A percentile compares a stretch with the other conserved stretches of the same genome.
These are phyloP conservation scores for Octodon degus DNA, from an alignment of 2,113 vertebrate genomes.

Conservation along the genomic window DNA sequence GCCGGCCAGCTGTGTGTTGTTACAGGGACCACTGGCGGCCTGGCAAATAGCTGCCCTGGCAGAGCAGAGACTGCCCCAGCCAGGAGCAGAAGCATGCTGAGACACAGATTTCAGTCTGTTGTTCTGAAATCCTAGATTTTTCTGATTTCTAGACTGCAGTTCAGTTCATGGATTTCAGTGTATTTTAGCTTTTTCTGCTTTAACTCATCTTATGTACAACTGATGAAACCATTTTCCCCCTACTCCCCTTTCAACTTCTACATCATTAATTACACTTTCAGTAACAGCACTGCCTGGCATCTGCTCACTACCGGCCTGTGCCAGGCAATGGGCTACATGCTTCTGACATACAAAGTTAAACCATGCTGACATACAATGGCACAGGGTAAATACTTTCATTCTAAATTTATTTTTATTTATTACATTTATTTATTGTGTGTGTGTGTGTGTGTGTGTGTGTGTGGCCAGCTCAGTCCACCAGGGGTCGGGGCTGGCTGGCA, in stretches of 20 bases:
- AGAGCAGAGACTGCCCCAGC: neutral
- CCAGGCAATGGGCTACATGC: neutral
- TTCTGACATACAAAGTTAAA: neutral
- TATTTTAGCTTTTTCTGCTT: neutral
- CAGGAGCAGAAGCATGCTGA: neutral
- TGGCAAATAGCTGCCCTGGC: neutral
- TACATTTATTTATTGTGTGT: no score
- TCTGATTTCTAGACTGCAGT: neutral
- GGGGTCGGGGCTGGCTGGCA: no score
- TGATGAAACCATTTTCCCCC: neutral
- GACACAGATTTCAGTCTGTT: neutral
- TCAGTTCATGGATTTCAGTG: neutral
- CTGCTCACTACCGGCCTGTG: neutral
- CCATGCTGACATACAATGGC: neutral
- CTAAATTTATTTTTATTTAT: no score
- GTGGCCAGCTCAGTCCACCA: no score
- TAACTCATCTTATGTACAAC: neutral
- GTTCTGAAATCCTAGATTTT: neutral
- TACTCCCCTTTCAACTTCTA: neutral
- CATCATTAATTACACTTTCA: neutral
- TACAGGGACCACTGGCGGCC: neutral
- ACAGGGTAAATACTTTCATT: neutral
- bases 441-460: no score
- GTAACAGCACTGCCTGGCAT: neutral
- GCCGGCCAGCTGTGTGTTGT: rapidly evolving